These are phyloP conservation scores for Petroica traversi DNA, from an alignment of 2,113 vertebrate genomes.

Conservation along the genomic window DNA sequence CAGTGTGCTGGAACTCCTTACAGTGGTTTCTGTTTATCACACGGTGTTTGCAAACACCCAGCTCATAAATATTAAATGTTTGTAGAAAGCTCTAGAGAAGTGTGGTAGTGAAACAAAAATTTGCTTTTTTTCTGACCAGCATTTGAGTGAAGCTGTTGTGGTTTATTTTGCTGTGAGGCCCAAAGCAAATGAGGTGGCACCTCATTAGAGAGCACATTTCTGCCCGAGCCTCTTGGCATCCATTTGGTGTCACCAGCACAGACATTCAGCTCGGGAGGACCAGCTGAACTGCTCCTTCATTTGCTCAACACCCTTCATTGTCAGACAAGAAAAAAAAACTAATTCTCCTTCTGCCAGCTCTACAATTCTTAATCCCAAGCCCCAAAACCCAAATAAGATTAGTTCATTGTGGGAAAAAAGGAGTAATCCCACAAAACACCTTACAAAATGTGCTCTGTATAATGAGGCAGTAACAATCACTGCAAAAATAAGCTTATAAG, in stretches of 20 bases:
- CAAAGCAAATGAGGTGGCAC: not conserved
- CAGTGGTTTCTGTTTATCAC: not conserved
- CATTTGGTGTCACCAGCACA: not conserved
- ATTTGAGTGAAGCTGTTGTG: not conserved
- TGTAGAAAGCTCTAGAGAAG: not conserved
- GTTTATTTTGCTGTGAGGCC: not conserved
- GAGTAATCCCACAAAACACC: not conserved
- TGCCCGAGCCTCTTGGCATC: not conserved
- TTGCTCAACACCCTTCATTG: not conserved
- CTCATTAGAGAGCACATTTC: not conserved
- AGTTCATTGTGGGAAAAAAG: not conserved
- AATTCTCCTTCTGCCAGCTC: not conserved
- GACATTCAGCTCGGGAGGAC: not conserved
- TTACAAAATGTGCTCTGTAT: not conserved
- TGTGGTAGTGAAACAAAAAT: not conserved
- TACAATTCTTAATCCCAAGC: not conserved
- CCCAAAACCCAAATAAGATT: not conserved
- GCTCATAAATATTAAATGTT: not conserved
- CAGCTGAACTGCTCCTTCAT: not conserved
- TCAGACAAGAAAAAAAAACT: not conserved
- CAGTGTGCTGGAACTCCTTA: fast-evolving
- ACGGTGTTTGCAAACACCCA: not conserved
- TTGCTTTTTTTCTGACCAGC: not conserved
- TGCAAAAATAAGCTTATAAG: not conserved
- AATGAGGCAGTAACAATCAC: not conserved